A percentile compares a stretch with the other conserved stretches of the same genome.
phyloP scores from a whole-genome alignment of 2,797 vertebrate species.

The Gallinago nigripennis region DNA sequence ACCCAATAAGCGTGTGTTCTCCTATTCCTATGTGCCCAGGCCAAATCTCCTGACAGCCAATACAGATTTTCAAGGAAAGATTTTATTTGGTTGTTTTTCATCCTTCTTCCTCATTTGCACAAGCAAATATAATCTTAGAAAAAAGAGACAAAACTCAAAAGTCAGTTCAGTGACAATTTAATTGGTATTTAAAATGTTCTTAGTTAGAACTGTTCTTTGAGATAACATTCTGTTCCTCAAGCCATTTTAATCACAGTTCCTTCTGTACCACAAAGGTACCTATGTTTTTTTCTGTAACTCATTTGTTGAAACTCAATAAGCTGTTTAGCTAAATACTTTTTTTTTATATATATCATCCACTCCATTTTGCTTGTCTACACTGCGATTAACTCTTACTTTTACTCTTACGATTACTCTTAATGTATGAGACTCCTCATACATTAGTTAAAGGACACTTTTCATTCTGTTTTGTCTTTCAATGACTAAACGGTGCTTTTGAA shows the following conservation, averaged over 20 bases:
- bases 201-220: background rate
- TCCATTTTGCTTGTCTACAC: background rate
- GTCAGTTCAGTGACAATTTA: background rate
- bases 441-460: background rate
- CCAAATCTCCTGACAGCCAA: background rate
- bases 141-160: background rate
- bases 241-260: background rate
- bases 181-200: background rate
- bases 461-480: background rate
- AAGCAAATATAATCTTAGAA: background rate
- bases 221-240: background rate
- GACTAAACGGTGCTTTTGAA: background rate
- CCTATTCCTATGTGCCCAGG: background rate
- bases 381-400: background rate
- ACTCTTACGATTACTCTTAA: too few relatives aligned
- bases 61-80: background rate
- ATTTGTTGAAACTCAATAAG: background rate
- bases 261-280: background rate
- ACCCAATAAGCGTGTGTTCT: background rate
- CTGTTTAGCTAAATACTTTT: background rate
- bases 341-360: background rate
- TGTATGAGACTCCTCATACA: background rate
- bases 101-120: background rate
- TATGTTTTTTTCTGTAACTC: background rate
- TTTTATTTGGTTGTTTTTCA: background rate